A percentile compares a stretch with the other conserved stretches of the same genome.
Conservation (phyloP, 2,888 invertebrate genomes). For the Linnaemya tessellans region DNA sequence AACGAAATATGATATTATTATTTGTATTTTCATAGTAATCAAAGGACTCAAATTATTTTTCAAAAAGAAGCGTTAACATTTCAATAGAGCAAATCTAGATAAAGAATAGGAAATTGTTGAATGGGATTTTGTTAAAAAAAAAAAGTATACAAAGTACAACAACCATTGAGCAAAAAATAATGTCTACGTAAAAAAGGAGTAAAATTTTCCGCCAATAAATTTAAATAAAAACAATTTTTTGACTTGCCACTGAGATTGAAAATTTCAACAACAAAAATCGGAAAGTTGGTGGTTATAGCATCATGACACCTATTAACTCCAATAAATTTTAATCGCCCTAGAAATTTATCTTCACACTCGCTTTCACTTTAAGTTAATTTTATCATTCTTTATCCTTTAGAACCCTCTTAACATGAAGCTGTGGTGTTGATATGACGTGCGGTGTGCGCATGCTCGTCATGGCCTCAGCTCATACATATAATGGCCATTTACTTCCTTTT, state of each 20-base stretch:
- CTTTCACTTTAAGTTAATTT: no score
- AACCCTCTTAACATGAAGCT: slow-evolving; percentile 13
- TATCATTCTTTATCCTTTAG: not conserved
- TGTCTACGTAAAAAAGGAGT: no score
- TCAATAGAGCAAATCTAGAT: not conserved
- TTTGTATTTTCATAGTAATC: not conserved
- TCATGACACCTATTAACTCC: no score
- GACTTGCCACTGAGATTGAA: no score
- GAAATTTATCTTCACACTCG: no score
- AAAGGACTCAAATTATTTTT: not conserved
- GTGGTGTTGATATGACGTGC: no score
- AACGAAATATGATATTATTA: slow-evolving; percentile 16
- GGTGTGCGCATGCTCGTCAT: slow-evolving; percentile 51
- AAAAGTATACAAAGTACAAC: not conserved
- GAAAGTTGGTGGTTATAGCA: no score
- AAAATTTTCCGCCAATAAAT: no score
- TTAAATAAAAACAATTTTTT: no score
- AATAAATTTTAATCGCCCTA: no score
- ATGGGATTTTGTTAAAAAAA: not conserved
- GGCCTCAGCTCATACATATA: not conserved
- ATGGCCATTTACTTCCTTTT: slow-evolving; percentile 39
- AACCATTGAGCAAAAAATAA: no score
- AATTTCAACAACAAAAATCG: no score
- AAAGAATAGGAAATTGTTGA: not conserved
- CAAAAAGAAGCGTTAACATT: not conserved